Evolutionary conservation across 2,888 invertebrate genomes (phyloP), one percentile per base, ranked within the genome.

Genomic region (Yponomeuta sedellus): DNA sequence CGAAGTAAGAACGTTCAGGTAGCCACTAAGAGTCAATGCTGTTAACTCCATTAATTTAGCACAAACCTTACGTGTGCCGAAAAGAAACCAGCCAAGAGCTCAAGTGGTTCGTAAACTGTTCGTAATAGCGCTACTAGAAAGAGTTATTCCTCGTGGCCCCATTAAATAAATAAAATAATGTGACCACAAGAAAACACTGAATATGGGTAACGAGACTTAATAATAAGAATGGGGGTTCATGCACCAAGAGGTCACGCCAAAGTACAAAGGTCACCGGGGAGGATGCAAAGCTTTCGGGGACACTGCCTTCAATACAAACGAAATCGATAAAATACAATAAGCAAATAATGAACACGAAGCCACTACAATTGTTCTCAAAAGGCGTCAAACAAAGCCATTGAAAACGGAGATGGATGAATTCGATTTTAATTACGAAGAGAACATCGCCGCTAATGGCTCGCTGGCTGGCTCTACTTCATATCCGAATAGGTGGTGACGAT

Each of bases 191-290:
- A 34, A 34, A 34, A 34, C 34, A 34, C 5, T 6, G 10, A 8
- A 34, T 34, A 34, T 34, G 6, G 34, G 34, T 34, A 5, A 34
- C 34, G 34, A 34, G 77, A 79, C 83, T 83, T 85, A 82, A 80
- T 73, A 74, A 78, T 85, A 83, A 61, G 58, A 68, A 67, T 77
- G 76, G 83, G 85, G 80, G 74, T 80, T 77, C 92, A 92, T 92
- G 92, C 92, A 86, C 91, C 91, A 91, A 91, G 91, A 91, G 82
- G 91, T 89, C 92, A 92, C 92, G 92, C 92, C 92, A 91, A 88
- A 83, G 82, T 85, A 85, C 85, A 77, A 81, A 77, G 82, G 82
- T 84, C 78, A 73, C 81, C 71, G 76, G 87, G 88, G 83, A 79
- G 82, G 89, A 91, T 91, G 90, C 91, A 91, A 91, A 91, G 91